Percentiles rank a stretch among this genome's conserved stretches.
Conservation (phyloP, 2,797 vertebrate genomes). For the Passerculus sandwichensis region DNA sequence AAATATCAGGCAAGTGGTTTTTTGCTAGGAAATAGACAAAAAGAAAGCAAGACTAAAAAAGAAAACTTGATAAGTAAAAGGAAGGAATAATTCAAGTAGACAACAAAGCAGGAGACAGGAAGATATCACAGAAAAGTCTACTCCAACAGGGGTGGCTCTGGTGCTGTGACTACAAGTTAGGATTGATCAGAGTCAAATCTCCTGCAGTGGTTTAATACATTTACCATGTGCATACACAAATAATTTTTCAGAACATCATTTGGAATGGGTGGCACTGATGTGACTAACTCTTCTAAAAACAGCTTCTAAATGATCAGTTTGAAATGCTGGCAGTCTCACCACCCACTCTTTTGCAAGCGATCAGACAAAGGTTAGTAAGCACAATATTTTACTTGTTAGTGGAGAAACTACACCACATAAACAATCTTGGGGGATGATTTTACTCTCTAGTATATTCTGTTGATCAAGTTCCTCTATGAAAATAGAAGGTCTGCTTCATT, state of each 20-base stretch:
- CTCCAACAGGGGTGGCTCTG: background rate
- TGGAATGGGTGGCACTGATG: background rate
- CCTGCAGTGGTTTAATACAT: background rate
- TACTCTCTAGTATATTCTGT: background rate
- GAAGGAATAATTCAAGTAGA: background rate
- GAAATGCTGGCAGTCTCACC: background rate
- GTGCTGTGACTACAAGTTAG: background rate
- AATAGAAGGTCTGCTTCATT: background rate
- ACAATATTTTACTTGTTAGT: background rate
- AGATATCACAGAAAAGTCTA: background rate
- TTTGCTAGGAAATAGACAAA: background rate
- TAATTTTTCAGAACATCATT: background rate
- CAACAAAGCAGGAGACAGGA: background rate
- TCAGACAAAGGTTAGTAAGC: slow-evolving; percentile 13
- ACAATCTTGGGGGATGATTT: background rate
- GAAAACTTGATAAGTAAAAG: background rate
- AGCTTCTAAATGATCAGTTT: background rate
- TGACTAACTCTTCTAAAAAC: slow-evolving; percentile 4
- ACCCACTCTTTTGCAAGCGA: background rate
- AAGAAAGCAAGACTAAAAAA: background rate
- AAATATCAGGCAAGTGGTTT: background rate
- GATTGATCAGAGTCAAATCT: background rate
- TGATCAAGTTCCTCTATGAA: background rate
- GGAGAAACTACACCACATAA: background rate
- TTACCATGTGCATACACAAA: background rate